A percentile compares a stretch with the other conserved stretches of the same genome.
These are phyloP conservation scores for Argyresthia albistria DNA, from an alignment of 2,888 invertebrate species.

Conservation along the genomic window DNA sequence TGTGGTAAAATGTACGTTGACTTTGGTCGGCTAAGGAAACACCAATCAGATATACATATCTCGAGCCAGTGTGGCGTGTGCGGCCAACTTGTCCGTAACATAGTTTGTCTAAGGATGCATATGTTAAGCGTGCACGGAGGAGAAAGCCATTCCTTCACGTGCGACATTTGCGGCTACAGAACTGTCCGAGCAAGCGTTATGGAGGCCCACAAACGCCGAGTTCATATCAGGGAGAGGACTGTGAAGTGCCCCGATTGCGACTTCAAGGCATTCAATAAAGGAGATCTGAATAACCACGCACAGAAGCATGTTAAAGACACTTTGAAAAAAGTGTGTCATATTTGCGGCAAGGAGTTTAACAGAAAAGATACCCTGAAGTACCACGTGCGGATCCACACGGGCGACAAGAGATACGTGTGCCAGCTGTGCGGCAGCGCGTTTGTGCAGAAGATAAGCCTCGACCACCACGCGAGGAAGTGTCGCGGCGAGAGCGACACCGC, in stretches of 20 bases:
- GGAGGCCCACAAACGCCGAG: neutral
- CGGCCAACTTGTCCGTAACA: no score
- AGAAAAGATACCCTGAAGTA: conserved; percentile 16
- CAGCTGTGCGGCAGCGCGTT: conserved; percentile 8
- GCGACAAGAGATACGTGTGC: conserved; percentile 47
- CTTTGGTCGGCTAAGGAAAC: neutral
- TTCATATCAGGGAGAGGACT: conserved; percentile 32
- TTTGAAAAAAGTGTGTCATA: no score
- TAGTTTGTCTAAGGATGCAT: neutral
- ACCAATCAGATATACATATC: neutral
- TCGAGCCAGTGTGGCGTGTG: neutral
- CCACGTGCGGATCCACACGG: conserved; percentile 32
- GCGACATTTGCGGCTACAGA: neutral
- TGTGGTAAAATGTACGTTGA: neutral
- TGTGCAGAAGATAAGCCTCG: conserved; percentile 3
- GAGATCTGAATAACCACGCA: conserved; percentile 4
- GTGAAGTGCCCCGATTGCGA: conserved; percentile 22
- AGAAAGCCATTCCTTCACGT: neutral
- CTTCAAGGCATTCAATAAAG: conserved; percentile 15
- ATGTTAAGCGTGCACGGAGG: conserved; percentile 3
- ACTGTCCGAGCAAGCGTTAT: neutral
- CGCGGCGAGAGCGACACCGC: no score
- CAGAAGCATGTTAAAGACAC: conserved; percentile 23
- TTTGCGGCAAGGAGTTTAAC: no score
- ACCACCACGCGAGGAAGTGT: no score